Conservation (phyloP, 2,113 vertebrate genomes). For the Amphilophus citrinellus region DNA sequence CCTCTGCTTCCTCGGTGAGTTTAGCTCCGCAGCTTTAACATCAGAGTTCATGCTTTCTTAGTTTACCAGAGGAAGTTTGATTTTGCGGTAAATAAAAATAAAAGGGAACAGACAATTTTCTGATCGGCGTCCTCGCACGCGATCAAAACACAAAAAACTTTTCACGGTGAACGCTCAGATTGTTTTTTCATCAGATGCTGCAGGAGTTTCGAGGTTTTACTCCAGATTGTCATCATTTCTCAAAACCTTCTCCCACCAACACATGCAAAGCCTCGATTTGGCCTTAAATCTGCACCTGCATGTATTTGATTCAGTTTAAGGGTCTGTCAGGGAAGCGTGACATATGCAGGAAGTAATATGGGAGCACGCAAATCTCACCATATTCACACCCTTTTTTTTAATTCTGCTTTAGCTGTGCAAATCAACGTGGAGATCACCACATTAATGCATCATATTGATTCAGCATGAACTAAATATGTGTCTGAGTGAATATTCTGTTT, state of each 20-base stretch:
- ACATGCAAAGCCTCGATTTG: not conserved
- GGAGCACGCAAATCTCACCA: not conserved
- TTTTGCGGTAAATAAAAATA: not conserved
- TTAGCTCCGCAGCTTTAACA: not conserved
- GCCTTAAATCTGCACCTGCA: not conserved
- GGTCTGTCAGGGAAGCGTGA: not conserved
- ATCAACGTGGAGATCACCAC: not conserved
- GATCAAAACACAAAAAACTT: not conserved
- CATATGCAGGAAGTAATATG: conserved; percentile 23
- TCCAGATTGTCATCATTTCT: not conserved
- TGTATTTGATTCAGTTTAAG: not conserved
- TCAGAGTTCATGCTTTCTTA: not conserved
- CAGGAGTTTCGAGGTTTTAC: rapidly evolving
- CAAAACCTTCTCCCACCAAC: not conserved
- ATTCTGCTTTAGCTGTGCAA: not conserved
- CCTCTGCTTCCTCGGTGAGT: conserved; percentile 65
- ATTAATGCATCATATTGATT: not conserved
- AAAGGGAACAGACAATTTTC: not conserved
- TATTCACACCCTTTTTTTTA: not conserved
- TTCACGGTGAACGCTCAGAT: not conserved
- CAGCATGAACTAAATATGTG: not conserved
- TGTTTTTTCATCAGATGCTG: not conserved
- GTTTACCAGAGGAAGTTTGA: not conserved
- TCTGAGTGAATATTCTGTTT: not conserved
- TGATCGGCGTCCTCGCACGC: rapidly evolving